Evolutionary conservation across 2,888 invertebrate genomes (phyloP).

Genomic region (Clitarchus hookeri): DNA sequence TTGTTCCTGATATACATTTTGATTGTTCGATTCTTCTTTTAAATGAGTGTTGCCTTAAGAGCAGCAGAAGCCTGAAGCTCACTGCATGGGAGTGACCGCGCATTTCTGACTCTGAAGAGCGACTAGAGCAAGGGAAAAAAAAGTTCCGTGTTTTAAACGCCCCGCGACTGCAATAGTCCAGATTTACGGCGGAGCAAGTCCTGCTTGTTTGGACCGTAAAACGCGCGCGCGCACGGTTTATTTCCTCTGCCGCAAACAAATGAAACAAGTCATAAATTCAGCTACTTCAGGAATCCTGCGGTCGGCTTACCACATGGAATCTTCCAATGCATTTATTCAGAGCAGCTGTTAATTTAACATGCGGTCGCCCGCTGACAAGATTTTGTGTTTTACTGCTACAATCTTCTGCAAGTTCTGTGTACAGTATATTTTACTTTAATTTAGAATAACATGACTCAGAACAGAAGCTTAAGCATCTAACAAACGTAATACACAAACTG

Average conservation of each 20-base stretch:
- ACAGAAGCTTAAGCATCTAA: too few species aligned
- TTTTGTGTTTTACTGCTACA: too few species aligned
- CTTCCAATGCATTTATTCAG: background rate
- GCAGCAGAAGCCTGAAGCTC: too few species aligned
- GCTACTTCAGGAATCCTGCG: background rate
- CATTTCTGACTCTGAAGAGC: background rate
- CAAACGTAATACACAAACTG: too few species aligned
- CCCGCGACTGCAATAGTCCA: background rate
- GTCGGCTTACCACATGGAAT: background rate
- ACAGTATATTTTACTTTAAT: too few species aligned
- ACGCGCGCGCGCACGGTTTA: background rate
- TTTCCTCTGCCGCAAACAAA: background rate
- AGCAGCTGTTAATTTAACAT: background rate
- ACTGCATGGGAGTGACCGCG: too few species aligned
- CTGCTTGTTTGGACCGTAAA: background rate
- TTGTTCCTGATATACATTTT: too few species aligned
- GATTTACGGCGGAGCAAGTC: background rate
- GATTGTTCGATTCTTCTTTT: too few species aligned
- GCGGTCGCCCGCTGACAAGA: background rate
- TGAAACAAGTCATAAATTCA: background rate
- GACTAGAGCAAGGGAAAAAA: background rate
- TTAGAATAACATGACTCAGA: too few species aligned
- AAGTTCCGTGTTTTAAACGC: background rate
- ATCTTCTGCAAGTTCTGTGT: too few species aligned
- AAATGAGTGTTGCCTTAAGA: too few species aligned